Conservation (phyloP, 2,888 invertebrate genomes). For the Pachymerium ferrugineum region DNA sequence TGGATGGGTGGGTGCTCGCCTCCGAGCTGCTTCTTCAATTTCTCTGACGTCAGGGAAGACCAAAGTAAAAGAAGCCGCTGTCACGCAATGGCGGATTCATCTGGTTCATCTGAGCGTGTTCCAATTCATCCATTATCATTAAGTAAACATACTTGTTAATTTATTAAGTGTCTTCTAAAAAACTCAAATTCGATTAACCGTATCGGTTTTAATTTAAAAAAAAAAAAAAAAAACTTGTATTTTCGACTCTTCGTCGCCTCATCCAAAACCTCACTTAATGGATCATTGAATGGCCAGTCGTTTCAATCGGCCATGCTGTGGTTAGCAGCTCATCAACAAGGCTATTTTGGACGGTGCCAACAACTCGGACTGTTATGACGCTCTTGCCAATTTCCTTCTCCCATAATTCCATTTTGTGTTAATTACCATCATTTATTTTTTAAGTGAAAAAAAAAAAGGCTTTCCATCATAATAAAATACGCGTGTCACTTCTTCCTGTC, state of each 20-base stretch:
- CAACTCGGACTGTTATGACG: not conserved
- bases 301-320: conserved; percentile 3
- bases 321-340: not conserved
- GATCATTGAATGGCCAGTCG: not conserved
- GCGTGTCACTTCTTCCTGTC: not conserved
- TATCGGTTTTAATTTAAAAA: not conserved
- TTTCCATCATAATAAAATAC: not conserved
- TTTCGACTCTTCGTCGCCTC: not conserved
- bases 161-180: not conserved
- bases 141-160: not conserved
- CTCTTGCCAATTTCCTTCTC: not conserved
- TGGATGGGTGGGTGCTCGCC: conserved; percentile 4
- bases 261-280: no score
- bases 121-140: conserved; percentile 3
- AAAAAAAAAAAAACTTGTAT: not conserved
- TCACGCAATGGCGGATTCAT: not conserved
- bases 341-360: not conserved
- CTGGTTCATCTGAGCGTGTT: not conserved
- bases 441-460: not conserved
- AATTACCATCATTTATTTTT: not conserved
- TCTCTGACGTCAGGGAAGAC: not conserved
- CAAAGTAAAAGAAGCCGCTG: not conserved
- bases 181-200: not conserved
- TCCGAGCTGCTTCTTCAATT: conserved; percentile 11
- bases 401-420: not conserved